phyloP scores from a whole-genome alignment of 2,113 vertebrate genomes.

The Silurus glanis region DNA sequence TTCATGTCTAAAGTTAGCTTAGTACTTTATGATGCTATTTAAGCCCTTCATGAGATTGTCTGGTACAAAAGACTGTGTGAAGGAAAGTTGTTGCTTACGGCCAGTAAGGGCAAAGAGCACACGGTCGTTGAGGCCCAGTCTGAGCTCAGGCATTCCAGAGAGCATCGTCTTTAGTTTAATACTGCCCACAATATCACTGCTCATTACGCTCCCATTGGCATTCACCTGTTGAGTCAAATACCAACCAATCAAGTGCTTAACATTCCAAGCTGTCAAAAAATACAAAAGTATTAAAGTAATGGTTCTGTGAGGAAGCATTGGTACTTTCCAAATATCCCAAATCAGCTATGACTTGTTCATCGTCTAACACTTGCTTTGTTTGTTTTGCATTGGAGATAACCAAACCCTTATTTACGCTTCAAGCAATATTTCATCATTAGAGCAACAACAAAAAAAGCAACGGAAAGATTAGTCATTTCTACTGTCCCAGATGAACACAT shows the following conservation, averaged over 20 bases:
- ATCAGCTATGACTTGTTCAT: background rate
- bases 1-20: background rate
- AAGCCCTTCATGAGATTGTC: background rate
- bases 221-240: constrained; percentile 76
- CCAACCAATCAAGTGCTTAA: background rate
- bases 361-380: background rate
- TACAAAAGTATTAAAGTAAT: background rate
- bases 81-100: constrained; percentile 69
- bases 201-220: constrained; percentile 84
- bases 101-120: constrained; percentile 88
- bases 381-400: background rate
- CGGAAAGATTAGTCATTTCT: background rate
- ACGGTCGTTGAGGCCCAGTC: constrained; percentile 86
- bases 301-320: background rate
- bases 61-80: background rate
- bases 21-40: background rate
- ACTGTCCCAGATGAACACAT: background rate
- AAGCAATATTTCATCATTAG: no score
- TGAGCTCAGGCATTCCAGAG: constrained; percentile 90
- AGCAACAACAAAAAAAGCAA: no score
- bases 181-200: constrained; percentile 88
- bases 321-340: background rate
- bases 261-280: constrained; percentile 65
- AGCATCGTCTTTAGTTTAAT: constrained; percentile 90
- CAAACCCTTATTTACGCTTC: background rate